Evolutionary conservation across 2,888 invertebrate genomes (phyloP), one percentile per base, ranked within the genome.

Genomic region (Petrolisthes manimaculis): DNA sequence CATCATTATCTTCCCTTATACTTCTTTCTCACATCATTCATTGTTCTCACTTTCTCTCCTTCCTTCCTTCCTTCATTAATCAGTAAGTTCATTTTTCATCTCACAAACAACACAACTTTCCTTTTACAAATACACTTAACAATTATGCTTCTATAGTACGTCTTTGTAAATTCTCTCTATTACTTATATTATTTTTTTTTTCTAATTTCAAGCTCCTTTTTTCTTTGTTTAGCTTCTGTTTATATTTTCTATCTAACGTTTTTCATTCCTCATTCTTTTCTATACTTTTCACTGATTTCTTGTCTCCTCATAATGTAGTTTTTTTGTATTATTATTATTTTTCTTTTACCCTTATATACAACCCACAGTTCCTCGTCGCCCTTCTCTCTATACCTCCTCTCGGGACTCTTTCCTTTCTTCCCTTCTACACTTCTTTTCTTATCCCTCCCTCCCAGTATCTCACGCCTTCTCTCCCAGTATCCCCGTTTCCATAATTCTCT

Each of bases 361-460:
- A 61, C 61, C 14, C 6, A 6, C 14, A 61, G 8, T 61, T 9
- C 61, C 14, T 9, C 61, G 6, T 9, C 61, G 6, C 61, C 61
- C 14, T 61, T 61, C 61, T 9, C 61, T 61, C 61, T 61, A n/a
- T 61, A 9, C 61, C 61, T 53, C 37, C 67, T 18, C 53, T 51
- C 82, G 18, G 24, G 5, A 56, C 4, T n/a, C 3, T 12, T 8
- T 1, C 1, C 37, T 5, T 24, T 61, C 51, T 14, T 24, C 14
- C n/a, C 51, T 37, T 9, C 8, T 61, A 24, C 2, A 12, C 24
- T 9, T 3, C 53, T 54, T 56, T 54, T 24, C 61, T 54, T 82
- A 18, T 83, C 69, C 69, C 71, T 83, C 53, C 51, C 53, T 61
- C 56, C 21, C 56, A 55, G 21, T 56, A 18, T 81, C 61, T 81